A percentile compares a stretch with the other conserved stretches of the same genome.
Evolutionary conservation across 2,797 vertebrate species (phyloP).

Genomic region (Amblyopsis hoosieri): DNA sequence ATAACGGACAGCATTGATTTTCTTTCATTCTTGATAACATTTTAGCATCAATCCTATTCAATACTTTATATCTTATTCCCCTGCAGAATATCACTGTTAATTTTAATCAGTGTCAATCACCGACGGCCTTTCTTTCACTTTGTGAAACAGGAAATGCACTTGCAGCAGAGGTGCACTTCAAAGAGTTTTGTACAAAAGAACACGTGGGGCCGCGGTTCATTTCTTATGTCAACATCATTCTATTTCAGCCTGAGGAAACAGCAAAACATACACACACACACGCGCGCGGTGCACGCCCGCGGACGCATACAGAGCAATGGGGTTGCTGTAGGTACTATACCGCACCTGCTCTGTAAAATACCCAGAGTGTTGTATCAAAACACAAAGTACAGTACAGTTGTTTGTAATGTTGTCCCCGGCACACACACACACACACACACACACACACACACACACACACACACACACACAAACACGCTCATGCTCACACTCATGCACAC

Average conservation of each 20-base stretch:
- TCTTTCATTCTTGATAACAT: no score
- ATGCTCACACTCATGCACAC: not conserved
- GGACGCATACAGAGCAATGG: conserved; percentile 18
- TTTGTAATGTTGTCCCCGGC: conserved; percentile 40
- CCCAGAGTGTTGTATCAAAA: conserved; percentile 34
- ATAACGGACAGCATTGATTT: no score
- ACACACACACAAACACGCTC: no score
- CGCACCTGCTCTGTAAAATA: conserved; percentile 42
- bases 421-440: conserved; percentile 1
- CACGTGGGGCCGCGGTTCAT: no score
- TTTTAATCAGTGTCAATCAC: no score
- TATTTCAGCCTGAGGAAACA: conserved; percentile 65
- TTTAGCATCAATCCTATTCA: no score
- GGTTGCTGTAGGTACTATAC: conserved; percentile 17
- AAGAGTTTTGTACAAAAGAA: no score
- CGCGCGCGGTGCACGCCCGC: conserved; percentile 5
- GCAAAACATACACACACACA: conserved; percentile 30
- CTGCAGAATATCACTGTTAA: no score
- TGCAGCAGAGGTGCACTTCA: no score
- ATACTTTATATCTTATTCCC: no score
- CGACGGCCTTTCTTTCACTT: no score
- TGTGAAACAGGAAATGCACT: no score
- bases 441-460: not conserved
- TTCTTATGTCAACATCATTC: not conserved
- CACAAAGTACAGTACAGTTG: conserved; percentile 42